phyloP scores from a whole-genome alignment of 2,113 vertebrate genomes.

The Ramphastos sulfuratus region DNA sequence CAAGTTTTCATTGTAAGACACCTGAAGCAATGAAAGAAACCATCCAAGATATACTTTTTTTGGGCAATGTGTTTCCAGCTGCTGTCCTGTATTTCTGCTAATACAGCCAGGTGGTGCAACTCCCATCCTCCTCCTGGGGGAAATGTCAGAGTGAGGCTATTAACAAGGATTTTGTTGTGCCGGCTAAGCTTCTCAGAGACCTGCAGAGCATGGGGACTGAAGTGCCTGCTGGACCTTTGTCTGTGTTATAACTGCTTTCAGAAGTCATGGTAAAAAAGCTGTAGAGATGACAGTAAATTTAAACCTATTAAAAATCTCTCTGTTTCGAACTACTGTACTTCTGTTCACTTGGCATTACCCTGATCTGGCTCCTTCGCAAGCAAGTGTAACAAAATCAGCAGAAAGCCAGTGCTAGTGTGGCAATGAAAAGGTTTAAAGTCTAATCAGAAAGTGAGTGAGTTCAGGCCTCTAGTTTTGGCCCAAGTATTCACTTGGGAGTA shows the following conservation, averaged over 20 bases:
- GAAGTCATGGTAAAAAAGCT: not conserved
- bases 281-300: not conserved
- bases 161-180: not conserved
- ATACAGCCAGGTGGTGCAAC: not conserved
- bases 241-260: not conserved
- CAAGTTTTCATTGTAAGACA: not conserved
- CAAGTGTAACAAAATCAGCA: not conserved
- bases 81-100: not conserved
- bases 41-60: not conserved
- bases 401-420: not conserved
- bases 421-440: not conserved
- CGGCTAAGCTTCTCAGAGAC: not conserved
- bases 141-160: not conserved
- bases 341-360: not conserved
- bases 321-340: not conserved
- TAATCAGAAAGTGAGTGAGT: not conserved
- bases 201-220: not conserved
- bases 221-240: fast-evolving
- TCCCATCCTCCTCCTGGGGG: not conserved
- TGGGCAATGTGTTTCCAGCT: not conserved
- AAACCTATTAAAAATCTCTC: not conserved
- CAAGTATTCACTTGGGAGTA: not conserved
- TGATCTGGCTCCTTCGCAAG: fast-evolving
- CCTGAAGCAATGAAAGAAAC: not conserved
- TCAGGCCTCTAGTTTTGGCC: not conserved